phyloP scores from a whole-genome alignment of 2,113 vertebrate genomes.

The Saccopteryx bilineata region DNA sequence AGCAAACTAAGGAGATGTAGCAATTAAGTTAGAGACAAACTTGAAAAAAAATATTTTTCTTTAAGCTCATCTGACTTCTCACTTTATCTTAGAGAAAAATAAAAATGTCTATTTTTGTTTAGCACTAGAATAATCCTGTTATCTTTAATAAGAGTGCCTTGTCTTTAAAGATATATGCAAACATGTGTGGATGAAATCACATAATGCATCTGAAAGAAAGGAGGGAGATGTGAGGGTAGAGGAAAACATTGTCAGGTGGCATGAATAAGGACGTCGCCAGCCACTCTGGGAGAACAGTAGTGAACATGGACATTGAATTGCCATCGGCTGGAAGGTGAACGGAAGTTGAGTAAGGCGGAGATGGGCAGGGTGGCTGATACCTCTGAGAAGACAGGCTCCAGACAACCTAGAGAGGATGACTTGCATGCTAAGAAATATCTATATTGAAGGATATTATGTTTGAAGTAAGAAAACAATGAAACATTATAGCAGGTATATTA shows the following conservation, averaged over 20 bases:
- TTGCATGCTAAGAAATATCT: background rate
- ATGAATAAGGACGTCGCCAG: background rate
- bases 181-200: background rate
- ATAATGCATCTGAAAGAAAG: background rate
- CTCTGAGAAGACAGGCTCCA: background rate
- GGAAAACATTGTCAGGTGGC: background rate
- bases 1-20: background rate
- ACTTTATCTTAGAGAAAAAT: background rate
- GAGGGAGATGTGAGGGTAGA: background rate
- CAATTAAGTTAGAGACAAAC: background rate
- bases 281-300: background rate
- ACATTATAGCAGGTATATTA: background rate
- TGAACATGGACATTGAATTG: background rate
- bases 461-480: background rate
- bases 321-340: background rate
- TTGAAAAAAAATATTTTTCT: background rate
- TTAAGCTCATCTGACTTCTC: background rate
- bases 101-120: background rate
- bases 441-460: background rate
- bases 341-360: background rate
- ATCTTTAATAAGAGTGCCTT: background rate
- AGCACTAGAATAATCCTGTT: background rate
- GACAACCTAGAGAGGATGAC: background rate
- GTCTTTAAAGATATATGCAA: background rate
- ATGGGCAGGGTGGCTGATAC: background rate